A percentile compares a stretch with the other conserved stretches of the same genome.
phyloP scores from a whole-genome alignment of 2,113 vertebrate species.

The Callopanchax toddi region DNA sequence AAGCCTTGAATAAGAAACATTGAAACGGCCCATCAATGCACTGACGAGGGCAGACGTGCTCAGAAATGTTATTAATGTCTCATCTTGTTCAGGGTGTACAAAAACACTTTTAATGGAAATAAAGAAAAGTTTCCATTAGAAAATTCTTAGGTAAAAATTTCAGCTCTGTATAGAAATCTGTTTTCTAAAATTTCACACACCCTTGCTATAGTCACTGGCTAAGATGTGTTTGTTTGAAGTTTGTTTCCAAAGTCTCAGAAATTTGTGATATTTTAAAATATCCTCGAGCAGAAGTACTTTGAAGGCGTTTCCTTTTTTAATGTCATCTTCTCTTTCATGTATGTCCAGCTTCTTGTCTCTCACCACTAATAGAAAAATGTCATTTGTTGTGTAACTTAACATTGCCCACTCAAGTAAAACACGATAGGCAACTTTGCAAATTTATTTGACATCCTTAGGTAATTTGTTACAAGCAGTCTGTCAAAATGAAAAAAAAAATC shows the following conservation, averaged over 20 bases:
- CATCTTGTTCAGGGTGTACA: not conserved
- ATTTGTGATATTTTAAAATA: not conserved
- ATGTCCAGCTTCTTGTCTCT: not conserved
- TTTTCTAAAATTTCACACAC: too few species aligned
- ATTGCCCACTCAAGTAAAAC: too few species aligned
- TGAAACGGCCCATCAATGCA: not conserved
- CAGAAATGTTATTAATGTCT: conserved; percentile 13
- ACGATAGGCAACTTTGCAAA: too few species aligned
- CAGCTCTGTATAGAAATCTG: too few species aligned
- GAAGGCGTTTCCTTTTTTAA: not conserved
- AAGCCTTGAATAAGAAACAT: conserved; percentile 20
- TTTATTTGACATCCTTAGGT: too few species aligned
- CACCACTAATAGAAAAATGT: too few species aligned
- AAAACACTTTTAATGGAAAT: conserved; percentile 17
- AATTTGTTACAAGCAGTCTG: not conserved
- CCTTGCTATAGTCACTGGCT: too few species aligned
- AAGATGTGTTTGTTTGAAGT: not conserved
- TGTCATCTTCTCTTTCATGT: not conserved
- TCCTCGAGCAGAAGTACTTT: not conserved
- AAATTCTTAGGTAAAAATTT: not conserved
- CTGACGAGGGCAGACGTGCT: not conserved
- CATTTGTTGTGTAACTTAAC: too few species aligned
- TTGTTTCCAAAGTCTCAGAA: not conserved
- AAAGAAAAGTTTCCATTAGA: conserved; percentile 7
- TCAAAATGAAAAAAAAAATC: too few species aligned